A percentile compares a stretch with the other conserved stretches of the same genome.
phyloP scores from a whole-genome alignment of 2,113 vertebrate genomes.

The Ivindomyrus marchei region DNA sequence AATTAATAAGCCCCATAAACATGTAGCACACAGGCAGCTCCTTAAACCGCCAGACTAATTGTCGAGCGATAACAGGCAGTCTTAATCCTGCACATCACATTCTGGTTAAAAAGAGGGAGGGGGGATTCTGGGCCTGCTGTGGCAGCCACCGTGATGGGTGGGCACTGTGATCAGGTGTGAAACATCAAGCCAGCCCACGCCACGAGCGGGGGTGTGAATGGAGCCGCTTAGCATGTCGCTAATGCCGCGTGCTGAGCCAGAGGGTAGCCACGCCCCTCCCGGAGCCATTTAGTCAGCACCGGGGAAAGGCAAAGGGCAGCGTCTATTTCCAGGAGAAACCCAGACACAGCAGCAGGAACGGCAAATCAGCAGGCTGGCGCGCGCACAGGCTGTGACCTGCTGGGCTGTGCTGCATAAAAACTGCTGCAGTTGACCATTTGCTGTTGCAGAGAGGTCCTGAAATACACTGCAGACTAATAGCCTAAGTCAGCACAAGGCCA shows the following conservation, averaged over 20 bases:
- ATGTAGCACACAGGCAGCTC: neutral
- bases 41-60: neutral
- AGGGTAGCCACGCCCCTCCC: neutral
- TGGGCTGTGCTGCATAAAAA: neutral
- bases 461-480: conserved; percentile 33
- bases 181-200: neutral
- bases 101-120: neutral
- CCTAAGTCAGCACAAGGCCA: conserved; percentile 22
- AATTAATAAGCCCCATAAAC: neutral
- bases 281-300: conserved; percentile 8
- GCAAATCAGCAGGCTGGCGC: neutral
- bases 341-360: neutral
- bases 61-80: neutral
- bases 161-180: neutral
- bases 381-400: neutral
- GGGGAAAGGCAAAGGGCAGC: neutral
- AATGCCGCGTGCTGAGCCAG: neutral
- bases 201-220: neutral
- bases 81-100: conserved; percentile 4
- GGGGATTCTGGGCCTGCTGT: neutral
- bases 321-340: neutral
- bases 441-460: neutral
- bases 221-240: neutral
- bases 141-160: neutral
- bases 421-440: neutral